Evolutionary conservation across 1,140 invertebrate genomes (phyloP).

Genomic region (Helicoverpa armigera): DNA sequence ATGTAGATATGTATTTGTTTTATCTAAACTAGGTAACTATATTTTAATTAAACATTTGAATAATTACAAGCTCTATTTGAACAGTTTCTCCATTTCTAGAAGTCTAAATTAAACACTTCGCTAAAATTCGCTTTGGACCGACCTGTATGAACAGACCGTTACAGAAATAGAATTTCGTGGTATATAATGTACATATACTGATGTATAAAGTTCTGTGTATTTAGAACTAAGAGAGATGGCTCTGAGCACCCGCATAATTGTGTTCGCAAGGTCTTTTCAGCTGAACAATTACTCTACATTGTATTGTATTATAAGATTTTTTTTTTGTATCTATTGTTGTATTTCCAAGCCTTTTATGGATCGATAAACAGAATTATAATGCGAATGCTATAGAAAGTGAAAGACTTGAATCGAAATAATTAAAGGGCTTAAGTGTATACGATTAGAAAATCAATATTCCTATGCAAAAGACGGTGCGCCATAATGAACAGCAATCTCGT

Average conservation of each 20-base stretch:
- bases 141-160: slow-evolving; percentile 9
- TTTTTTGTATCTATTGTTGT: no score
- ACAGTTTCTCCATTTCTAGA: not conserved
- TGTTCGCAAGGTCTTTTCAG: slow-evolving; percentile 1
- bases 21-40: no score
- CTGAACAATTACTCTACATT: not conserved
- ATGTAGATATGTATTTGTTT: no score
- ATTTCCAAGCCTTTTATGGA: no score
- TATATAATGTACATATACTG: slow-evolving; percentile 1
- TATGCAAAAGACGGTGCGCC: not conserved
- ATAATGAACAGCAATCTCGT: slow-evolving; percentile 34
- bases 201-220: not conserved
- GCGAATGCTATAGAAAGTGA: no score
- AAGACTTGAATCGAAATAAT: not conserved
- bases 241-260: slow-evolving; percentile 24
- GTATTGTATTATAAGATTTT: not conserved
- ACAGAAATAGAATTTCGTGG: slow-evolving; percentile 37
- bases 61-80: no score
- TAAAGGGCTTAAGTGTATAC: not conserved
- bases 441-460: slow-evolving; percentile 16
- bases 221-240: slow-evolving; percentile 11
- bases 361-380: not conserved
- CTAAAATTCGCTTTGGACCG: slow-evolving; percentile 20
- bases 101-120: not conserved
- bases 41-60: no score